Percentiles rank a stretch among this genome's conserved stretches.
Conservation (phyloP, 64 coral and sea anemone genomes). For the Stichodactyla mertensii region DNA sequence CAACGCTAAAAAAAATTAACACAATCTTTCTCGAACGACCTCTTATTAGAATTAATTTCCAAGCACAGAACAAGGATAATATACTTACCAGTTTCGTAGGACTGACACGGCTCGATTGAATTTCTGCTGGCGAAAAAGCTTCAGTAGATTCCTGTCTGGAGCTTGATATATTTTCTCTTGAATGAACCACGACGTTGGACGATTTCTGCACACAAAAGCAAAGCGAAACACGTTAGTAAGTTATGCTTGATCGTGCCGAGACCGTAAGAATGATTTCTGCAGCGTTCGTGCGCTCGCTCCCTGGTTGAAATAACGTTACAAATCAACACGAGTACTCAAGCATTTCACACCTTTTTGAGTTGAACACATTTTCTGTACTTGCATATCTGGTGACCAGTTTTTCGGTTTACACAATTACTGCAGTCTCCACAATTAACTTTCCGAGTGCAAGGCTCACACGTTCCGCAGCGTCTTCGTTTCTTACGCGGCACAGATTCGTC, state of each 20-base stretch:
- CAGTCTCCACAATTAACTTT: conserved; percentile 98
- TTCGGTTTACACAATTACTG: conserved; percentile 98
- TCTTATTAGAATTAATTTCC: not conserved
- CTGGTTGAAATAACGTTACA: not conserved
- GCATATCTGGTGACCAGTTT: conserved; percentile 99
- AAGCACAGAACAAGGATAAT: not conserved
- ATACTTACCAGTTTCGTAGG: conserved; percentile 2
- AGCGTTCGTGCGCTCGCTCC: not conserved
- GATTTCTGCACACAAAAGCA: not conserved
- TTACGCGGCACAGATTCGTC: conserved; percentile 81
- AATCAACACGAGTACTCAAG: conserved; percentile 1
- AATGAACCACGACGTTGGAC: not conserved
- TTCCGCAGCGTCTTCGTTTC: conserved; percentile 88
- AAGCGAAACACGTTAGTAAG: not conserved
- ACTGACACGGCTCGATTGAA: not conserved
- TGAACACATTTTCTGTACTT: conserved; percentile 99
- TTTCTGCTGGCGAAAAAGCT: not conserved
- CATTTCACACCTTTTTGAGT: conserved; percentile 87
- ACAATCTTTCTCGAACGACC: not conserved
- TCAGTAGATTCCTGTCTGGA: not conserved
- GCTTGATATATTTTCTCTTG: not conserved
- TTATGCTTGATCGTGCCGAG: not conserved
- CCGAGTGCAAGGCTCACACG: conserved; percentile 76
- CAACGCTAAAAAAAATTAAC: not conserved
- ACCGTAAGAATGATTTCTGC: not conserved